Evolutionary conservation across 1,140 invertebrate genomes (phyloP), one percentile per base, ranked within the genome.

Genomic region (Brachionus calyciflorus): DNA sequence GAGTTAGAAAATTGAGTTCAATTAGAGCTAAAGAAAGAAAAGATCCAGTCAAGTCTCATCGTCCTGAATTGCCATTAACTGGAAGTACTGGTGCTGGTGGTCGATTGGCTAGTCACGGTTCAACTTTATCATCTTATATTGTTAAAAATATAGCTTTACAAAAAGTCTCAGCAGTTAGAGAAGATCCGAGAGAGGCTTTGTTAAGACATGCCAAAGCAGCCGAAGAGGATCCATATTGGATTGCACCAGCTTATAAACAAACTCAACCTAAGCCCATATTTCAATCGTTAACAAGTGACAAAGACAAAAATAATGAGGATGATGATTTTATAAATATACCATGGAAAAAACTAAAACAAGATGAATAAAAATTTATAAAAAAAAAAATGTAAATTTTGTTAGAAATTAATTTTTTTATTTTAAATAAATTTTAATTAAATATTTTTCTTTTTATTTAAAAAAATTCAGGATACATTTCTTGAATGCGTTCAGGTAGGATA

Each of bases 141-240:
- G 97, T 97, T 53, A 88, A 95, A 75, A 95, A 97, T 83, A 87
- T 99, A 24, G 96, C 95, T 0, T 85, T 95, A 79, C 80, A 82
- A 76, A 98, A 98, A 81, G 88, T 92, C 75, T 91, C 96, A 19
- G 91, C 96, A 79, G 93, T 96, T 81, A 94, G 97, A 84, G 92
- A 96, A 80, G 94, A 99, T 88, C 94, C 96, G 0, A 88, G 96
- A 69, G 93, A 94, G 81, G 95, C 95, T 5, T 96, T 99, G 81
- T 86, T 99, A n/a, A 91, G 93, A 79, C 96, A 91, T 86, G 96
- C 96, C 0, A 94, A 98, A 83, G 94, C 95, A 30, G 96, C 96
- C 0, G 94, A 89, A 60, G 92, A 97, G 83, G 94, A 99, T 88
- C 96, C 96, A 0, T 96, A 94, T 82, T 98, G 93, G 93, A 92